These are phyloP conservation scores for Reticulitermes lucifugus DNA, from an alignment of 2,888 invertebrate species.

Conservation along the genomic window DNA sequence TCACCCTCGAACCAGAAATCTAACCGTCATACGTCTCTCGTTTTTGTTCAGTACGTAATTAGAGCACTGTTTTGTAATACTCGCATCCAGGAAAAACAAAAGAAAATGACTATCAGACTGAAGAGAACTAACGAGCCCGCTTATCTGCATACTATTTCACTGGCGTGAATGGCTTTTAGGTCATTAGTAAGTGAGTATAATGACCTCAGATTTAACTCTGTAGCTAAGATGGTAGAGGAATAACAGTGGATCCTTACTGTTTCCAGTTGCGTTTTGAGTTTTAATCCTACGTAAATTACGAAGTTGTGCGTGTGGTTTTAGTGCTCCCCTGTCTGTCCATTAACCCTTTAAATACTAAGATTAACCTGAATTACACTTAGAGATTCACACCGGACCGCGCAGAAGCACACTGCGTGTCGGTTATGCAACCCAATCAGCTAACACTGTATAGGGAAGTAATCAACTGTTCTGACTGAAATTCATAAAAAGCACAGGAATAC, in stretches of 20 bases:
- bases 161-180: neutral
- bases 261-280: neutral
- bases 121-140: neutral
- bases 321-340: neutral
- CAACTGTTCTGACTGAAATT: too few relatives aligned
- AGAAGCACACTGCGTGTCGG: too few relatives aligned
- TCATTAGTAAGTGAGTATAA: neutral
- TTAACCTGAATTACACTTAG: too few relatives aligned
- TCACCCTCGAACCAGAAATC: neutral
- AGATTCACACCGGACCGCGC: too few relatives aligned
- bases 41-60: neutral
- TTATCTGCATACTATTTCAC: neutral
- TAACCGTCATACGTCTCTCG: neutral
- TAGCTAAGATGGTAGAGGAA: neutral
- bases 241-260: neutral
- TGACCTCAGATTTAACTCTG: neutral
- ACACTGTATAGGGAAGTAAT: too few relatives aligned
- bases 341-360: too few relatives aligned
- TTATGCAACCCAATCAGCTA: too few relatives aligned
- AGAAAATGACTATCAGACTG: neutral
- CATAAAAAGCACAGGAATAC: too few relatives aligned
- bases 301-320: neutral
- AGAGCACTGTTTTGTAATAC: neutral
- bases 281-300: neutral
- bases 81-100: neutral